Conservation (phyloP, 2,113 vertebrate genomes). For the Protobothrops flavoviridis region DNA sequence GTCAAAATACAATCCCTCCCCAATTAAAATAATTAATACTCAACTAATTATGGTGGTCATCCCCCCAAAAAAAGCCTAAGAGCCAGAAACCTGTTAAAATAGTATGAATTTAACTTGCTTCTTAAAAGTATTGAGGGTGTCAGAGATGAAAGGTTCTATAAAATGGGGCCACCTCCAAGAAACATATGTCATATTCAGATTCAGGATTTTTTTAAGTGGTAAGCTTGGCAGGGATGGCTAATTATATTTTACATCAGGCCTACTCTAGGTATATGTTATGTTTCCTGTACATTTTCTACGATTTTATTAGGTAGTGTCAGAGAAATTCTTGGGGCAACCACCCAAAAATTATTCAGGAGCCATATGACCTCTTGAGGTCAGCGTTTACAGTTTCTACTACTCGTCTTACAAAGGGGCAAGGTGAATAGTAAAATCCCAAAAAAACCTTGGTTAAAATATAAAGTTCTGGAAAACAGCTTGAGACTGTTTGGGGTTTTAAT, state of each 20-base stretch:
- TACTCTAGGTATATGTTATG: not conserved
- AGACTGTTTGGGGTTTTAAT: not conserved
- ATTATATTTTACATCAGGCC: not conserved
- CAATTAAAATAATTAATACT: not conserved
- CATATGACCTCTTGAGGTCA: not conserved
- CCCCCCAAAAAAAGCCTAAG: not conserved
- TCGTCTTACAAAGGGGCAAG: not conserved
- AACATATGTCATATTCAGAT: no score
- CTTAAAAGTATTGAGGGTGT: not conserved
- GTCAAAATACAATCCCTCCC: not conserved
- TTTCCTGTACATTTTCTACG: not conserved
- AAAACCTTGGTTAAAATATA: not conserved
- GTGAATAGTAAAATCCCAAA: not conserved
- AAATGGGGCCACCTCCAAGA: not conserved
- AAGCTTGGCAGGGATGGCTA: not conserved
- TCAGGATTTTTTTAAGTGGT: not conserved
- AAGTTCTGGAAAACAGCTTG: not conserved
- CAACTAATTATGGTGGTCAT: not conserved
- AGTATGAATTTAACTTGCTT: not conserved
- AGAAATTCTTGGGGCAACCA: not conserved
- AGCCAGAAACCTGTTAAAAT: not conserved
- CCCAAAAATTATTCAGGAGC: not conserved
- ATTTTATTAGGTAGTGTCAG: not conserved
- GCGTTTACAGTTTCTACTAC: not conserved
- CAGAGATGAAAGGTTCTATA: not conserved